Evolutionary conservation across 2,113 vertebrate species (phyloP).

Genomic region (Cinclus mexicanus): DNA sequence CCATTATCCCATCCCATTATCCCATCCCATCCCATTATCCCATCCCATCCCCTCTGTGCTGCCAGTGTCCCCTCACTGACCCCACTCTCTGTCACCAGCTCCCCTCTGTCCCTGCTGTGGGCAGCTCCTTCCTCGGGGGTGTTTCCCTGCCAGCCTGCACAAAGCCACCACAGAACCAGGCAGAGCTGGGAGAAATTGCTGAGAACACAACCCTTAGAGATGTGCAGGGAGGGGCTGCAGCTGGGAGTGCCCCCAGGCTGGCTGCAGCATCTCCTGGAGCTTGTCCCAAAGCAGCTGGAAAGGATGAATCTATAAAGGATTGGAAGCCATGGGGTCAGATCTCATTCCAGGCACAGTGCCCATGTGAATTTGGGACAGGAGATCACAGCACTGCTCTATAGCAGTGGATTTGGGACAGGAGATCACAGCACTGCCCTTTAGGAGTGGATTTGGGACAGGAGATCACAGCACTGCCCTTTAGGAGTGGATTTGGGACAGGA

Average conservation of each 20-base stretch:
- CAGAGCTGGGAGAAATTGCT: not conserved
- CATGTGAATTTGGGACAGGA: fast-evolving
- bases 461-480: too few species aligned
- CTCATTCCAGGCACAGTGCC: not conserved
- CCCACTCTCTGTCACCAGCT: too few species aligned
- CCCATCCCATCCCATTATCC: not conserved
- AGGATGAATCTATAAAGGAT: fast-evolving
- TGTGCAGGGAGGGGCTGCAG: not conserved
- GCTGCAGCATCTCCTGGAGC: not conserved
- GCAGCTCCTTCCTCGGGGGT: not conserved
- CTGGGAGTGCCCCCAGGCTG: not conserved
- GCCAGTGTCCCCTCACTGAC: not conserved
- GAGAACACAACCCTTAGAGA: not conserved
- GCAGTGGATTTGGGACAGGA: too few species aligned
- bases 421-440: too few species aligned
- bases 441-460: too few species aligned
- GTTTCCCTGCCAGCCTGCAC: not conserved
- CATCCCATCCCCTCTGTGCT: not conserved
- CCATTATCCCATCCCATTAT: too few species aligned
- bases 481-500: too few species aligned
- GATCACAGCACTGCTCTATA: too few species aligned
- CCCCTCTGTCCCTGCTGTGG: not conserved
- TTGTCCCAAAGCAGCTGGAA: not conserved
- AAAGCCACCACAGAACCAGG: not conserved
- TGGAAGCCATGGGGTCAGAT: fast-evolving